Conservation (phyloP, 2,797 vertebrate genomes). For the Hapalemur alaotrensis region DNA sequence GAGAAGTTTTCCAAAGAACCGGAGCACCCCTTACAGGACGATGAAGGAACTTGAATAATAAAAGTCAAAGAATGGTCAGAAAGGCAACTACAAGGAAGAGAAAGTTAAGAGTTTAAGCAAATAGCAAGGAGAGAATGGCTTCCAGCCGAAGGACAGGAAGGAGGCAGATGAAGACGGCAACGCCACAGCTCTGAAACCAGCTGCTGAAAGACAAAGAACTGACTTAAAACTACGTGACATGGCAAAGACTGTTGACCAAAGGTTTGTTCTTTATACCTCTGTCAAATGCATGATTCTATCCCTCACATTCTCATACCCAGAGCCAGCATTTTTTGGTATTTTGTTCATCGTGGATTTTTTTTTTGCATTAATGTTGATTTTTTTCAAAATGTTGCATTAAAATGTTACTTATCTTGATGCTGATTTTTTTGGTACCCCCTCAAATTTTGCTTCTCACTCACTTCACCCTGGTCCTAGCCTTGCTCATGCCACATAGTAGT, state of each 20-base stretch:
- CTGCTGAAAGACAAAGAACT: background rate
- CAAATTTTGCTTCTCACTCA: background rate
- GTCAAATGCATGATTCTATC: background rate
- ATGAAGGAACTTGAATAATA: background rate
- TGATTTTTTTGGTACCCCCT: background rate
- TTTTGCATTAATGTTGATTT: background rate
- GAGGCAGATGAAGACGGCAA: background rate
- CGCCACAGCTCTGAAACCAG: background rate
- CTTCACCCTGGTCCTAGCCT: background rate
- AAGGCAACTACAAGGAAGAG: background rate
- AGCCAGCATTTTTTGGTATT: background rate
- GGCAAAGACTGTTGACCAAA: background rate
- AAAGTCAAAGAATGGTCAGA: background rate
- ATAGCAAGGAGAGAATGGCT: background rate
- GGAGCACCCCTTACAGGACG: slow-evolving; percentile 47
- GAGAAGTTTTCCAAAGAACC: slow-evolving; percentile 19
- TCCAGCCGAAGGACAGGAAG: background rate
- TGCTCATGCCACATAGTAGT: background rate
- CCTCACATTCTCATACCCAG: background rate
- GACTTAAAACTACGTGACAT: background rate
- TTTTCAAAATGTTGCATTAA: background rate
- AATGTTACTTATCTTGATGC: background rate
- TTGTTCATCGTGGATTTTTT: background rate
- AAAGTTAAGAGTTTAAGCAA: background rate
- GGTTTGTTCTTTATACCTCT: background rate